Evolutionary conservation across 2,888 invertebrate genomes (phyloP), one percentile per base, ranked within the genome.

Genomic region (Strigamia transsilvanica): DNA sequence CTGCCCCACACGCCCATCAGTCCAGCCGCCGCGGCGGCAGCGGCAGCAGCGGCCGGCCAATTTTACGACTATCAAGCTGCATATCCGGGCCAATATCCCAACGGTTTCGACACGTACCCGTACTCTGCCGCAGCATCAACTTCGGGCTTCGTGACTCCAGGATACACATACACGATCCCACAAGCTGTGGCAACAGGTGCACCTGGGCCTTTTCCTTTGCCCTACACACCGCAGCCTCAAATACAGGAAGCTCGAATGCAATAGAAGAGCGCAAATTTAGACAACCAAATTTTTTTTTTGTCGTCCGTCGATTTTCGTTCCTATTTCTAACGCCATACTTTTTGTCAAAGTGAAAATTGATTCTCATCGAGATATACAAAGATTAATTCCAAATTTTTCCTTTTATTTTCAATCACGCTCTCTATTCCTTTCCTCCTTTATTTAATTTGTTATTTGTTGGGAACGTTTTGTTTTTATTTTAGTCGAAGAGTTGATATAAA

Each of bases 101-200:
- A 93, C 86, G 92, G 92, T 84, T 93, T 93, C 85, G 93, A 93
- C 86, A 90, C 91, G 1, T 91, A 91, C 86, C 93, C 93, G 0
- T 94, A 93, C 87, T 92, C 92, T 84, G 92, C 92, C 83, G 92
- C 89, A 81, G 41, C 82, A 15, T 88, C 84, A 83, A 91, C 92
- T 2, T 93, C 93, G 21, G 92, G 93, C 85, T 93, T 93, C 87
- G 90, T 93, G 89, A 91, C 92, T 23, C 93, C 92, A 0, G 82
- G 82, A 21, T 82, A 82, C 46, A 80, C 80, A 18, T 80, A 79
- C 34, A 80, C 82, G 15, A 82, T 41, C 41, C 82, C 73, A 12
- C 82, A 80, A 66, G 80, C 82, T 27, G 82, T 82, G 9, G 80
- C 83, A 2, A 46, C 82, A 27, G 82, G 80, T 15, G 82, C 82